These are phyloP conservation scores for Gopherus flavomarginatus DNA, from an alignment of 2,113 vertebrate species.

Conservation along the genomic window DNA sequence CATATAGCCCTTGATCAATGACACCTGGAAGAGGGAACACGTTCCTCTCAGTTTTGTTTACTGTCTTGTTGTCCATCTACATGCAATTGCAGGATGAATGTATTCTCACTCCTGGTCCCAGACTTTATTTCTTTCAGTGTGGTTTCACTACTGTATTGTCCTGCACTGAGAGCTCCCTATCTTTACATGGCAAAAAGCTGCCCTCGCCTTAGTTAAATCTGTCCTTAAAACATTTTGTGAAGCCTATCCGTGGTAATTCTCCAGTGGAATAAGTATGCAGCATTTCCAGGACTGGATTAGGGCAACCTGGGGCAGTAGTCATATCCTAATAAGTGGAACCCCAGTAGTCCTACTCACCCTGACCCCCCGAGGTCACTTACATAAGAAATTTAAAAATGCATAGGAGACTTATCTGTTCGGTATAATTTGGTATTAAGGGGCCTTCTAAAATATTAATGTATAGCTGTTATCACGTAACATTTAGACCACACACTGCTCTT, in stretches of 20 bases:
- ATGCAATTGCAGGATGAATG: neutral
- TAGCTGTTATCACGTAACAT: neutral
- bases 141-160: neutral
- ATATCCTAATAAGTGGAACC: neutral
- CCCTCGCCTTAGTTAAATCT: neutral
- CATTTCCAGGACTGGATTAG: neutral
- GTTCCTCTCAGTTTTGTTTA: accelerated
- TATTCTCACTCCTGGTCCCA: neutral
- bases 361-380: neutral
- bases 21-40: neutral
- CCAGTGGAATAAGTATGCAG: neutral
- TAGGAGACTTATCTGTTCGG: neutral
- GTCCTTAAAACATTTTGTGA: neutral
- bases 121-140: neutral
- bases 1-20: neutral
- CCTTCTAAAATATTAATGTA: neutral
- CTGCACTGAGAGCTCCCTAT: neutral
- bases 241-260: neutral
- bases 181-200: neutral
- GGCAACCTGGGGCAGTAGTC: neutral
- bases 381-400: neutral
- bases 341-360: neutral
- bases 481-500: neutral
- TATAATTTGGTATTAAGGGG: neutral
- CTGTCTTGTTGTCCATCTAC: neutral